phyloP scores from a whole-genome alignment of 2,888 invertebrate species.

The Eristalinus aeneus region DNA sequence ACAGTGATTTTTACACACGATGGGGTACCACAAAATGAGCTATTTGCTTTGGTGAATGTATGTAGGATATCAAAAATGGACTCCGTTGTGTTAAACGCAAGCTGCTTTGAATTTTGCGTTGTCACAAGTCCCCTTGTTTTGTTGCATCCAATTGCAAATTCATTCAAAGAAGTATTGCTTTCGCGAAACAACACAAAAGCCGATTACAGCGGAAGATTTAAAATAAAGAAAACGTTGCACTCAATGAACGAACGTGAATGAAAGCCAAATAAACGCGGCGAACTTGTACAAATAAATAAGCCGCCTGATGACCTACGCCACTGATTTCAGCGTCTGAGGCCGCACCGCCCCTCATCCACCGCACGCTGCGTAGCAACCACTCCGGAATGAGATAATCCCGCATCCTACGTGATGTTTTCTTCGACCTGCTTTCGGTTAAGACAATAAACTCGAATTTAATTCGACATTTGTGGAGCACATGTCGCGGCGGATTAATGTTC shows the following conservation, averaged over 20 bases:
- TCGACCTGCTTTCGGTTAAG: constrained; percentile 25
- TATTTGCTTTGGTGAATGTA: too few species aligned
- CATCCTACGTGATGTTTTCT: constrained; percentile 8
- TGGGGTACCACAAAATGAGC: too few species aligned
- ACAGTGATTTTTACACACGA: too few species aligned
- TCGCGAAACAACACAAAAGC: too few species aligned
- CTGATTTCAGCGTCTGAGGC: neutral
- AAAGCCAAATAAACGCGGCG: neutral
- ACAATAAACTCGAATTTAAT: constrained; percentile 52
- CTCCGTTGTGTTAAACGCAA: too few species aligned
- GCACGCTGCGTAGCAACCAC: neutral
- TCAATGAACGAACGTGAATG: neutral
- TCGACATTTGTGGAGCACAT: constrained; percentile 49
- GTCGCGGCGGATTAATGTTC: constrained; percentile 40
- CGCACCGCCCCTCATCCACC: neutral
- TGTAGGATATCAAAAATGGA: too few species aligned
- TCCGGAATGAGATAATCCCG: neutral
- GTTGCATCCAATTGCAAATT: too few species aligned
- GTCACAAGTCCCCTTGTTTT: too few species aligned
- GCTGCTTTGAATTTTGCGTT: too few species aligned
- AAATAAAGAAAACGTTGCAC: neutral
- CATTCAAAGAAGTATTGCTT: too few species aligned
- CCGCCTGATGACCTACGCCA: neutral
- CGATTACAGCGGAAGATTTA: too few species aligned
- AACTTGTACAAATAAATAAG: neutral